Evolutionary conservation across 2,113 vertebrate genomes (phyloP).

Genomic region (Gasterosteus nipponicus): DNA sequence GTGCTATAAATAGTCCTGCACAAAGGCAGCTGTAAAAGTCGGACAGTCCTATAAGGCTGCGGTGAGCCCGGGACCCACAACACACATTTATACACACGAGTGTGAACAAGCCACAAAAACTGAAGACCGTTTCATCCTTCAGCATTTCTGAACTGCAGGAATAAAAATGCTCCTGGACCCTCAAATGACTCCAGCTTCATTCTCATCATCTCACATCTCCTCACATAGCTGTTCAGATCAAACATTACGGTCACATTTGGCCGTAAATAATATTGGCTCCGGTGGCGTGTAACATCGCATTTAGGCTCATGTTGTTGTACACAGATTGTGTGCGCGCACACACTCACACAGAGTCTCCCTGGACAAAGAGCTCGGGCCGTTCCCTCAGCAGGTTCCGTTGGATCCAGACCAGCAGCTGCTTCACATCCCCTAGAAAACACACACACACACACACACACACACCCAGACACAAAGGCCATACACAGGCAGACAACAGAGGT

Average conservation of each 20-base stretch:
- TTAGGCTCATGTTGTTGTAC: not conserved
- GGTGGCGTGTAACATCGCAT: not conserved
- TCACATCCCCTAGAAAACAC: conserved; percentile 88
- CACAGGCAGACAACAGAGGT: conserved; percentile 74
- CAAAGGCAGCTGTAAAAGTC: conserved; percentile 79
- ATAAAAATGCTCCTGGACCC: not conserved
- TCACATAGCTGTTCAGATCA: not conserved
- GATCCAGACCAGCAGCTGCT: conserved; percentile 95
- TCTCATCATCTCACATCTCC: not conserved
- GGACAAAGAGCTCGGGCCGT: conserved; percentile 93
- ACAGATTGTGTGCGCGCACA: conserved; percentile 37
- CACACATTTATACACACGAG: conserved; percentile 11
- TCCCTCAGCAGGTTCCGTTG: conserved; percentile 94
- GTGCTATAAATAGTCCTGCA: conserved; percentile 77
- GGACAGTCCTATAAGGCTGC: conserved; percentile 65
- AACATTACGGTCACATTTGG: not conserved
- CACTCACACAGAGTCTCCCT: conserved; percentile 93
- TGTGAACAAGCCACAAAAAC: conserved; percentile 19
- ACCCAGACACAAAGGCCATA: conserved; percentile 56
- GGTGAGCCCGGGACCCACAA: conserved; percentile 12
- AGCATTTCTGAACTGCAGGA: conserved; percentile 17
- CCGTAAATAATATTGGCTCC: not conserved
- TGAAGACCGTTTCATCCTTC: not conserved
- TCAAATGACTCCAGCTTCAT: no score
- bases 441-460: conserved; percentile 59